Evolutionary conservation across 92 coral and sea anemone genomes (phyloP), one percentile per base, ranked within the genome.

Genomic region (Muricea muricata): DNA sequence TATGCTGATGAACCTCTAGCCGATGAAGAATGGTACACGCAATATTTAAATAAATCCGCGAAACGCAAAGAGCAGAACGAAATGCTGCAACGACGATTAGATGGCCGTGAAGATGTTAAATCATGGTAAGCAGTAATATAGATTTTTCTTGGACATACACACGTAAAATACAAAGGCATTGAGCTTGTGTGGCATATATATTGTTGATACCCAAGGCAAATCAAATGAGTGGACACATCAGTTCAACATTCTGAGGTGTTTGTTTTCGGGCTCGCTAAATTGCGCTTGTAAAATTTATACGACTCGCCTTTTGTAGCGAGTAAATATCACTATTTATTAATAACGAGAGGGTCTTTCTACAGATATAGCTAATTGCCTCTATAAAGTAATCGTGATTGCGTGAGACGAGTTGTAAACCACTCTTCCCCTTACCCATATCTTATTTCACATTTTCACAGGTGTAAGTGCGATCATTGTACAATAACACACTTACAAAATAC

Each of bases 1-100:
- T 81, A 81, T 61, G 86, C 68, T 45, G 86, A 81, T 67, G 86
- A 81, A 60, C 86, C 65, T 56, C 58, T 66, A 81, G 85, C 78
- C 39, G 77, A 58, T 26, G 75, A 70, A 32, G 86, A 81, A 66
- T 81, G 85, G 85, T 65, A 50, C 41, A 47, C 66, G 35, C 73
- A 54, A 33, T 68, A 79, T 60, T 39, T 80, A 34, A 48, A 69
- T 35, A 60, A 60, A 37, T 66, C 69, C 28, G 72, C 45, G 21
- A 75, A 80, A 58, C 56, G 24, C 50, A 80, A 69, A 75, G 54
- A 60, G 63, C 73, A 61, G 63, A 66, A 17, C 48, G 58, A 40
- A 12, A 45, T 45, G 50, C 12, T 45, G 14, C 4, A 45, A 46
- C 58, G 32, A 74, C 41, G 80, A 74, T 46, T 74, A 55, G 57